Base-by-base conservation (phyloP, 92 coral and sea anemone species). In the Zoanthus gigantus region DNA sequence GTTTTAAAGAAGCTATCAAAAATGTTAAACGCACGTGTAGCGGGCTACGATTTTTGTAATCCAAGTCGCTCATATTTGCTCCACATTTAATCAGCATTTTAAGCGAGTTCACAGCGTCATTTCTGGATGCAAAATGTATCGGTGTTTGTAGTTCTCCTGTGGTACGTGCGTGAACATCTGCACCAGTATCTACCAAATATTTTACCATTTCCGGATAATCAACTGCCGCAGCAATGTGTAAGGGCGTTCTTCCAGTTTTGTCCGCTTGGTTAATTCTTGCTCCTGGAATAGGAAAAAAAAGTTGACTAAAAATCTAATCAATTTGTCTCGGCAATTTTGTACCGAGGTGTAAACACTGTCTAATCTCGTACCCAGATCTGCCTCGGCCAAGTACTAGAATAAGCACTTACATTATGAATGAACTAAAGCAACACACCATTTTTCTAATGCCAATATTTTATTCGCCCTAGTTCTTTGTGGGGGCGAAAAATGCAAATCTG, bases 121-220 rank as follows among this genome's bases (percentile, higher is more conserved):
- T 96, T 14, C 98, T 91, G 7, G 99, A 96, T 6, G 99, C 99
- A 61, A 92, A 96, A 85, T 96, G 98, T 9, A 93, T 61, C n/a
- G 99, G 98, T 17, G 94, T 95, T 77, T 96, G 99, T 37, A 90
- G 74, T 67, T 96, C 99, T 8, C 95, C 93, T 45, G 29, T 72
- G 42, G 99, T 96, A 71, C 90, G 92, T 5, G 96, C 95, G 69
- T 94, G 81, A 47, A 96, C 88, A 72, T 94, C 95, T 29, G 96
- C 99, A 34, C 98, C 99, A 74, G 89, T 85, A 9, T 95, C 92
- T 72, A 95, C 88, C 16, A 96, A 89, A 68, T 94, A 96, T 72
- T 93, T 91, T 4, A 96, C 99, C 99, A 96, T 96, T 69, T 96
- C 97, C 12, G 99, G 98, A 76, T 96, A 96, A 67, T 96, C 98